These are phyloP conservation scores for Argyrosomus japonicus DNA, from an alignment of 2,113 vertebrate species.

Conservation along the genomic window DNA sequence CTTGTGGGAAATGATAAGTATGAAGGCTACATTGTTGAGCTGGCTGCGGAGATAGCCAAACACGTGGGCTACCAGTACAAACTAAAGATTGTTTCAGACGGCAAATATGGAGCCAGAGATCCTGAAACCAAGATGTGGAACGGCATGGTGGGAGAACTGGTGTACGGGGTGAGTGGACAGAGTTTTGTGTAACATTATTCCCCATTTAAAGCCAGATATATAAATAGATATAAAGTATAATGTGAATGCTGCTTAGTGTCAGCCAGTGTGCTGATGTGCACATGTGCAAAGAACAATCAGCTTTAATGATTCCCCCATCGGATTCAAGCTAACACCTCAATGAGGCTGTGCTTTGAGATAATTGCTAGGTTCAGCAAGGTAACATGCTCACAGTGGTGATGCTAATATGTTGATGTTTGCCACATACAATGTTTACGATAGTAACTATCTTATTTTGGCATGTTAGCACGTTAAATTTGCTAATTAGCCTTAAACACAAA, in stretches of 20 bases:
- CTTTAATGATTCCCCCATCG: no score
- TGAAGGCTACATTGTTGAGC: conserved; percentile 97
- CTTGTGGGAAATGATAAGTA: conserved; percentile 94
- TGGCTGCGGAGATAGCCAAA: conserved; percentile 97
- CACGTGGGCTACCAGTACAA: conserved; percentile 97
- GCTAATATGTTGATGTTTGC: neutral
- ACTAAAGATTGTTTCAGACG: conserved; percentile 94
- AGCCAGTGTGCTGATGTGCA: neutral
- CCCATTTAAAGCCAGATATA: neutral
- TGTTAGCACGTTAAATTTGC: neutral
- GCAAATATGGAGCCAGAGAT: conserved; percentile 96
- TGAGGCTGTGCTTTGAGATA: neutral
- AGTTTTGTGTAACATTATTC: conserved; percentile 11
- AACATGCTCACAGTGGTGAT: neutral
- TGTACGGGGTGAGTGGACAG: conserved; percentile 89
- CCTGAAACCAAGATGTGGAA: conserved; percentile 97
- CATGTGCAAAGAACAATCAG: neutral
- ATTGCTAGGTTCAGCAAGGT: neutral
- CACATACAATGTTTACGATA: neutral
- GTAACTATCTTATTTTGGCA: neutral
- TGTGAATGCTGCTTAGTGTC: no score
- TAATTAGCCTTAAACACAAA: neutral
- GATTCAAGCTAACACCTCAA: neutral
- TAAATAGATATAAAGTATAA: neutral
- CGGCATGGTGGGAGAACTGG: conserved; percentile 98